Conservation (phyloP, 53 echinoderm and acorn worm genomes). For the Astropecten irregularis region DNA sequence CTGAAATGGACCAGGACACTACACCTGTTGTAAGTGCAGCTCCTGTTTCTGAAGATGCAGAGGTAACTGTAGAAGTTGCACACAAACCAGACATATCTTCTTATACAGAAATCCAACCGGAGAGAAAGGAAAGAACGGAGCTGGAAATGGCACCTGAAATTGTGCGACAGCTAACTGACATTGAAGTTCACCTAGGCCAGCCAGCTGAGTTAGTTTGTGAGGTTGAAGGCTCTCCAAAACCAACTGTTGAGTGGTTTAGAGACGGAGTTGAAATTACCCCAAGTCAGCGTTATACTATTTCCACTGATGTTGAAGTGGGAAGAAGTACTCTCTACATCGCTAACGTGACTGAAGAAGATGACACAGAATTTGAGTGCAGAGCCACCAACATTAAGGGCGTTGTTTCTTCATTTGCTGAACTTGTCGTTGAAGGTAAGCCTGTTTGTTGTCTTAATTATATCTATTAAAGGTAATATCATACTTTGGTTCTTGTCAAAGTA, state of each 20-base stretch:
- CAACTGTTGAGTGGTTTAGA: conserved; percentile 77
- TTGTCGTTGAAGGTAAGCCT: conserved; percentile 73
- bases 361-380: conserved; percentile 72
- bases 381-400: conserved; percentile 70
- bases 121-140: conserved; percentile 45
- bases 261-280: conserved; percentile 78
- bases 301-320: conserved; percentile 62
- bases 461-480: too few species aligned
- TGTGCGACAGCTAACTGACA: conserved; percentile 58
- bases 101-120: conserved; percentile 42
- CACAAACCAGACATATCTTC: conserved; percentile 41
- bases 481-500: too few species aligned
- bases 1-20: conserved; percentile 26
- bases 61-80: conserved; percentile 16
- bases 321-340: conserved; percentile 66
- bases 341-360: conserved; percentile 70
- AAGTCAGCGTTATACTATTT: conserved; percentile 67
- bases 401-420: conserved; percentile 68
- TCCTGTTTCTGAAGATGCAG: conserved; percentile 9
- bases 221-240: conserved; percentile 71
- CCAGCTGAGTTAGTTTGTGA: conserved; percentile 68
- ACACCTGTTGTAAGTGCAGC: conserved; percentile 7
- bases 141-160: conserved; percentile 62
- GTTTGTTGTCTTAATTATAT: not conserved
- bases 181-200: conserved; percentile 60